Evolutionary conservation across 1,140 invertebrate genomes (phyloP), one percentile per base, ranked within the genome.

Genomic region (Neoseiulus cucumeris): DNA sequence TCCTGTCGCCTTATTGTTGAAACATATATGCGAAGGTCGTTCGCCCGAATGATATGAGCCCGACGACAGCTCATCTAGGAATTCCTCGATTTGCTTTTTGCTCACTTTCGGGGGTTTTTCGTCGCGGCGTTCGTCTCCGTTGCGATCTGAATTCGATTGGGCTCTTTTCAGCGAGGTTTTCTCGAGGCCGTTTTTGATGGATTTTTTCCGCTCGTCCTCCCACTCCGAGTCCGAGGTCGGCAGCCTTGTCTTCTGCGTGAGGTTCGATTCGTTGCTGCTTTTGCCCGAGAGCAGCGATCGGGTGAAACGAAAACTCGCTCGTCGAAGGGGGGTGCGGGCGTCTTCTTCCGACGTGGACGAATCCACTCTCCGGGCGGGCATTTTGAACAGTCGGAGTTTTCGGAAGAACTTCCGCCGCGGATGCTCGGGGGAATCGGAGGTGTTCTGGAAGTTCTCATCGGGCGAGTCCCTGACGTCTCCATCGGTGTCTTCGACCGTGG

Each of bases 41-140:
- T 59, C 51, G 51, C 51, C 22, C 22, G 51, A 59, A 59, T 59
- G 51, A 33, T 59, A 59, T 5, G 51, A 59, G 17, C 51, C 51
- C 25, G 51, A 59, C 14, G 51, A 59, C 51, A 59, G 51, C 33
- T 59, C 51, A 33, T 59, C 51, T 14, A 59, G 22, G 33, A 59
- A 59, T 33, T 59, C 51, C 51, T 59, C 51, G 9, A 59, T 59
- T 33, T 59, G 51, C 51, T 59, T 59, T 25, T 59, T 59, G 51
- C 51, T 59, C 14, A 59, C 51, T 59, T 59, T 59, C 14, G 51
- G 14, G 1, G 51, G 22, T 25, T 14, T 29, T 33, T 25, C 25
- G 45, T 47, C 45, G 4, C 45, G 14, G 7, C 45, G 45, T 20
- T 4, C 14, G 12, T 14, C 17, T 59, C 33, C 33, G 14, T 25